Evolutionary conservation across 2,113 vertebrate species (phyloP).

Genomic region (Mastomys coucha): DNA sequence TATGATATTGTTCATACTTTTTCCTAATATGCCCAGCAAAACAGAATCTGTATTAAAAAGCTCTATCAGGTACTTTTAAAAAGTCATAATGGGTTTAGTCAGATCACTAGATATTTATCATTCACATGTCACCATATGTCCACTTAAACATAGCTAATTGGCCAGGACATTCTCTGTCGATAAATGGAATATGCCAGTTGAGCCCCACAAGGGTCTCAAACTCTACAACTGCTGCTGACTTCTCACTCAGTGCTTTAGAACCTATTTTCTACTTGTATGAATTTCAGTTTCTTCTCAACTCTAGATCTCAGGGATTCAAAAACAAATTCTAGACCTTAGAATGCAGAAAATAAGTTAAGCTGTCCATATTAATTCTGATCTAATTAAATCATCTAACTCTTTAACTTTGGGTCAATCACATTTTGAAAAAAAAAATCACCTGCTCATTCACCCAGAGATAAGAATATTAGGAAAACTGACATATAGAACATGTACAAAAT

Average conservation of each 20-base stretch:
- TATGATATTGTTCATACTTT: slow-evolving; percentile 19
- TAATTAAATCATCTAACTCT: slow-evolving; percentile 59
- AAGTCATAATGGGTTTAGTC: background rate
- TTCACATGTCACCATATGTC: background rate
- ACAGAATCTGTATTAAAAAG: background rate
- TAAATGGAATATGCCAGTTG: background rate
- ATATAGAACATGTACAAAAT: slow-evolving; percentile 53
- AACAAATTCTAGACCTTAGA: slow-evolving; percentile 36
- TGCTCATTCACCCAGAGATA: slow-evolving; percentile 34
- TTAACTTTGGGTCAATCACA: slow-evolving; percentile 8
- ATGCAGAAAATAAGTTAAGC: slow-evolving; percentile 40
- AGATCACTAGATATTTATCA: slow-evolving; percentile 24
- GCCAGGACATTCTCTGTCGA: background rate
- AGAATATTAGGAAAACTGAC: slow-evolving; percentile 49
- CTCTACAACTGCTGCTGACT: background rate
- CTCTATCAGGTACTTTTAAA: background rate
- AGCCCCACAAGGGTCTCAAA: background rate
- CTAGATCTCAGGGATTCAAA: slow-evolving; percentile 53
- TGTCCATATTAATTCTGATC: slow-evolving; percentile 27
- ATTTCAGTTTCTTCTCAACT: slow-evolving; percentile 35
- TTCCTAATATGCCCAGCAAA: background rate
- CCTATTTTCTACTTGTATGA: slow-evolving; percentile 36
- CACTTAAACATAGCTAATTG: slow-evolving; percentile 27
- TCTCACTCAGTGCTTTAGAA: background rate
- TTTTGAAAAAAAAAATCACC: slow-evolving; percentile 3